Conservation (phyloP, 2,113 vertebrate genomes). For the Machaerirhynchus nigripectus region DNA sequence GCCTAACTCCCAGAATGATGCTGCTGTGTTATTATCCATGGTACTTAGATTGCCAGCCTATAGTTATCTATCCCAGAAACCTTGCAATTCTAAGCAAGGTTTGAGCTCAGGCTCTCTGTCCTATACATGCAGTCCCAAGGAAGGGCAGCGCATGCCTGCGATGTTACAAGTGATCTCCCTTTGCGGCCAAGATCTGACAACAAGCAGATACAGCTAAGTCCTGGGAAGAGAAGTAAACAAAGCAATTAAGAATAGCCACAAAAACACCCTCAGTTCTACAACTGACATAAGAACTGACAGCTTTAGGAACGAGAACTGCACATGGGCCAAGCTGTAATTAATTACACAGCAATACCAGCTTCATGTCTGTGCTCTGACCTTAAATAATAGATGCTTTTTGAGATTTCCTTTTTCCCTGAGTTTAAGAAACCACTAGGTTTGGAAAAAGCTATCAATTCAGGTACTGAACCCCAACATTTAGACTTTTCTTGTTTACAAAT, state of each 20-base stretch:
- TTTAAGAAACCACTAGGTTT: not conserved
- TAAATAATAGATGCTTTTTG: not conserved
- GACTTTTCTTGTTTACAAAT: not conserved
- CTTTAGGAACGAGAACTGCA: not conserved
- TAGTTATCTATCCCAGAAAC: not conserved
- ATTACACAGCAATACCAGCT: not conserved
- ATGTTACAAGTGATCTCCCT: not conserved
- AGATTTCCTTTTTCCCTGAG: not conserved
- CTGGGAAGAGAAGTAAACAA: not conserved
- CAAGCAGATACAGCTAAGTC: not conserved
- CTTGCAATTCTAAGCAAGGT: not conserved
- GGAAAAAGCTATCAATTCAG: not conserved
- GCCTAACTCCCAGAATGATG: not conserved
- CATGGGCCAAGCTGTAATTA: not conserved
- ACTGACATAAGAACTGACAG: not conserved
- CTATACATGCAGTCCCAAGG: fast-evolving
- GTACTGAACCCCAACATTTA: not conserved
- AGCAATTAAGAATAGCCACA: not conserved
- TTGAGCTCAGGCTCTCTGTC: not conserved
- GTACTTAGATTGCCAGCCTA: not conserved
- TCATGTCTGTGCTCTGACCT: not conserved
- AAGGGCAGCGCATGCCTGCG: not conserved
- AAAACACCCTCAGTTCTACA: not conserved
- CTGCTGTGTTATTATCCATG: not conserved
- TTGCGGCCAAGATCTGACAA: not conserved